phyloP scores from a whole-genome alignment of 2,797 vertebrate genomes.

The Anguilla marmorata region DNA sequence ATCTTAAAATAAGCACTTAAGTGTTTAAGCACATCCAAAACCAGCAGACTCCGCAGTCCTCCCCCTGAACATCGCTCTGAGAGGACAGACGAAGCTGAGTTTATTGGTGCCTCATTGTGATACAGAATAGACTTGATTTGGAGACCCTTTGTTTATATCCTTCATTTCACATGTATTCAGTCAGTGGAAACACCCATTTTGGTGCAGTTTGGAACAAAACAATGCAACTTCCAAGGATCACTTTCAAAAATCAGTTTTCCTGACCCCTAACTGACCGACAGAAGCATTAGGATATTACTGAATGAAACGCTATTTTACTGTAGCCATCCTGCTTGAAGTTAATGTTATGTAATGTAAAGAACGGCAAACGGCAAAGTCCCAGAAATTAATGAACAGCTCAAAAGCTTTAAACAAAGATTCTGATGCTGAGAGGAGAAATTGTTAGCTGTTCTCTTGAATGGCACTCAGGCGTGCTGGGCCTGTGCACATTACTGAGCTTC shows the following conservation, averaged over 20 bases:
- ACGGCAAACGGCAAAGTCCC: background rate
- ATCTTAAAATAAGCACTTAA: too few relatives aligned
- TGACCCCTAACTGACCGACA: constrained; percentile 37
- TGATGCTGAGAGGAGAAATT: constrained; percentile 33
- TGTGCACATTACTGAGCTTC: background rate
- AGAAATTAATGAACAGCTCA: constrained; percentile 28
- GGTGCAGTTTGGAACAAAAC: constrained; percentile 60
- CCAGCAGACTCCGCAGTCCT: too few relatives aligned
- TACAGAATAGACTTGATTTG: too few relatives aligned
- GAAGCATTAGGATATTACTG: constrained; percentile 30
- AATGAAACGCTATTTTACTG: background rate
- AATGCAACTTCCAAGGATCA: constrained; percentile 64
- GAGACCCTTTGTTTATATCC: background rate
- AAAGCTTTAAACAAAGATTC: constrained; percentile 21
- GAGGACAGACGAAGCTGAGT: too few relatives aligned
- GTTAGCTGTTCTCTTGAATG: background rate
- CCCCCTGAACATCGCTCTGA: too few relatives aligned
- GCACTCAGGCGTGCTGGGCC: background rate
- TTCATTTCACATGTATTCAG: constrained; percentile 43
- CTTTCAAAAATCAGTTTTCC: constrained; percentile 57
- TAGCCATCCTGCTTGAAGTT: background rate
- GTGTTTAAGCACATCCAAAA: too few relatives aligned
- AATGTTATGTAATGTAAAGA: background rate
- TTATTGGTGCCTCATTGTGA: too few relatives aligned
- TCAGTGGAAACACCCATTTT: constrained; percentile 55